These are phyloP conservation scores for Salpingus planirostris DNA, from an alignment of 2,888 invertebrate species.

Conservation along the genomic window DNA sequence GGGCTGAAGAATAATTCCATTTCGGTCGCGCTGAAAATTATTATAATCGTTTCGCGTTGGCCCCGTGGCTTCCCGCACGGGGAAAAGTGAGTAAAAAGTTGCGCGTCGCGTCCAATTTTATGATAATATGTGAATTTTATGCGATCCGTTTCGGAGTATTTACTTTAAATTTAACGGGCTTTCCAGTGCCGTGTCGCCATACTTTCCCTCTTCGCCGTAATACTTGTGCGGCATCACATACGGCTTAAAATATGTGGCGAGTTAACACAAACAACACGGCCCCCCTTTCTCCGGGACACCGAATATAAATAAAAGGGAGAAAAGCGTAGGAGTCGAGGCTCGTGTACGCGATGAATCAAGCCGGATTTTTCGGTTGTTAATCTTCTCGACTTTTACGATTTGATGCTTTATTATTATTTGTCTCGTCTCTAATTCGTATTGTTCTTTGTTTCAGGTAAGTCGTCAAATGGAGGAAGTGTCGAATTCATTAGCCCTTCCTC, in stretches of 20 bases:
- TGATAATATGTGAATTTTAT: no score
- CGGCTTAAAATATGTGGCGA: constrained; percentile 10
- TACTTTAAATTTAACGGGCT: constrained; percentile 11
- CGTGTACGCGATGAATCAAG: constrained; percentile 13
- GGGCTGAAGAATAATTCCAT: constrained; percentile 12
- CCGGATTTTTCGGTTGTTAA: constrained; percentile 15
- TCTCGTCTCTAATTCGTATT: no score
- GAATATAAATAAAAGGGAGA: constrained; percentile 12
- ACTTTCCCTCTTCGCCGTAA: no score
- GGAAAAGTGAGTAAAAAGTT: constrained; percentile 4
- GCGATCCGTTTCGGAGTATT: no score
- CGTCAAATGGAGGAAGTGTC: no score
- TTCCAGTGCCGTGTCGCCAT: no score
- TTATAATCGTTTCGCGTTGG: constrained; percentile 8
- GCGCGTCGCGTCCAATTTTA: constrained; percentile 1
- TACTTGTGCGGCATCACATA: no score
- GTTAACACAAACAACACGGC: constrained; percentile 10
- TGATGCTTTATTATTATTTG: constrained; percentile 11
- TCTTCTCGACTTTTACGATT: constrained; percentile 13
- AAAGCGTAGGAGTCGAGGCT: constrained; percentile 11
- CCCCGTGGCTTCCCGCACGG: neutral
- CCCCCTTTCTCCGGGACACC: constrained; percentile 11
- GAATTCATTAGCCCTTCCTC: no score
- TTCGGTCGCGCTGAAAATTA: constrained; percentile 1
- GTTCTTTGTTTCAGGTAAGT: constrained; percentile 12